Conservation (phyloP, 2,113 vertebrate genomes). For the Balaeniceps rex region DNA sequence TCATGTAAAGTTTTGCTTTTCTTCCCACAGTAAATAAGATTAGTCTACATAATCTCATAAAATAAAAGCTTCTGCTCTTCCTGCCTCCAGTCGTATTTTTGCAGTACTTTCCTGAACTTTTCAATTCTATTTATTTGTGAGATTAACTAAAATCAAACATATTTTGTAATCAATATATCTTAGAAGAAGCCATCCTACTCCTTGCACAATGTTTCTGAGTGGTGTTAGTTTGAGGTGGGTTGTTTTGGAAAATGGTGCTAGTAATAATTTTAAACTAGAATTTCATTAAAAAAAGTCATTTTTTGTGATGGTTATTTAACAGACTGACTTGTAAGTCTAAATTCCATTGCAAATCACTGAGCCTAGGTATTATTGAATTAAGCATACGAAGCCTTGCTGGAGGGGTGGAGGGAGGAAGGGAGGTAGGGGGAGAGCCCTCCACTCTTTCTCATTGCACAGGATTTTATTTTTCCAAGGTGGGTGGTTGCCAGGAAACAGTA, state of each 20-base stretch:
- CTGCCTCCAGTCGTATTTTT: background rate
- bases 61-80: background rate
- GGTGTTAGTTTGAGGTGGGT: background rate
- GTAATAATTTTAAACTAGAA: background rate
- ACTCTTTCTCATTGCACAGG: background rate
- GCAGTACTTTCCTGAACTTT: background rate
- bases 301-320: background rate
- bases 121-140: background rate
- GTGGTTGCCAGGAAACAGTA: slow-evolving; percentile 24
- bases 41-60: background rate
- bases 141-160: background rate
- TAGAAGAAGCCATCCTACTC: background rate
- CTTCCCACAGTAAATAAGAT: background rate
- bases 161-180: background rate
- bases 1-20: background rate
- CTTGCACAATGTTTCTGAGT: background rate
- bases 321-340: background rate
- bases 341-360: background rate
- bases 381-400: background rate
- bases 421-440: background rate
- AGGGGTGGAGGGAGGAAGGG: background rate
- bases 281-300: background rate
- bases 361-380: background rate
- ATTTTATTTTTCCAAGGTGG: background rate
- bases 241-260: background rate